phyloP scores from a whole-genome alignment of 2,888 invertebrate genomes.

The Aromia moschata region DNA sequence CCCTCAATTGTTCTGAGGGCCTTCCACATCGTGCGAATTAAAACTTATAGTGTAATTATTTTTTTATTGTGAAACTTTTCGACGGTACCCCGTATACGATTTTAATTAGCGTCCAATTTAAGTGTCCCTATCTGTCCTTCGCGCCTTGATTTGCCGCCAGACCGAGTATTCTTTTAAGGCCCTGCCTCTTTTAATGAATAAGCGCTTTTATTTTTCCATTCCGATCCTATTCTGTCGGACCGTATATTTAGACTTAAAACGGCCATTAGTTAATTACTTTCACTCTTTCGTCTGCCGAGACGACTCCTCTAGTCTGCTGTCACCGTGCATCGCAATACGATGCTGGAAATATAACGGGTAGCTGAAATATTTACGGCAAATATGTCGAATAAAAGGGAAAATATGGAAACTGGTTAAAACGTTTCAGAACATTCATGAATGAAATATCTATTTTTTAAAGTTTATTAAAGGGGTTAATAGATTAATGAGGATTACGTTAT shows the following conservation, averaged over 20 bases:
- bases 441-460: background rate
- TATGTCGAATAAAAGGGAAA: background rate
- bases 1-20: too few relatives aligned
- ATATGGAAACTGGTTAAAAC: background rate
- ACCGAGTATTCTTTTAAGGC: background rate
- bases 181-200: constrained; percentile 2
- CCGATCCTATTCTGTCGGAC: background rate
- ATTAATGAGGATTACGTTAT: too few relatives aligned
- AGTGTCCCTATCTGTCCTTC: background rate
- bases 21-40: too few relatives aligned
- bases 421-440: background rate
- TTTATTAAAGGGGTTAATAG: background rate
- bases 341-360: background rate
- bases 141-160: background rate
- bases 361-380: background rate
- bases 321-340: background rate
- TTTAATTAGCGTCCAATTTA: too few relatives aligned
- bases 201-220: constrained; percentile 9
- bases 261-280: constrained; percentile 30
- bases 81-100: too few relatives aligned
- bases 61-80: too few relatives aligned
- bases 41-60: too few relatives aligned
- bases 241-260: constrained; percentile 11
- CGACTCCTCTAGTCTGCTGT: background rate
- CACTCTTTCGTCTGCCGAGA: constrained; percentile 16